A percentile compares a stretch with the other conserved stretches of the same genome.
These are phyloP conservation scores for Shargacucullia verbasci DNA, from an alignment of 2,888 invertebrate genomes.

Conservation along the genomic window DNA sequence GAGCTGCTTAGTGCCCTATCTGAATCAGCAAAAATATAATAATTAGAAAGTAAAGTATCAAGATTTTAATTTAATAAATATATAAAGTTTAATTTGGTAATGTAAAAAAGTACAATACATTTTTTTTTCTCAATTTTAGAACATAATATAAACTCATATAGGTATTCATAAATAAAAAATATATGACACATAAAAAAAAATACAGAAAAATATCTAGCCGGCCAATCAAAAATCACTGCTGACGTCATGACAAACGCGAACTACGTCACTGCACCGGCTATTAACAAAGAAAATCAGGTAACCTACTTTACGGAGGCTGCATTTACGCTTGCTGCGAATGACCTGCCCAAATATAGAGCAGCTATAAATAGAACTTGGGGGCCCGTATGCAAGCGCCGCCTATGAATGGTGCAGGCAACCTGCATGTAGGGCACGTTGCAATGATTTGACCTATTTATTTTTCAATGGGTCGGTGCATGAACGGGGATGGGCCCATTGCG, in stretches of 20 bases:
- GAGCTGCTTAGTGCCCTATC: no score
- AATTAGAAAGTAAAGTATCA: no score
- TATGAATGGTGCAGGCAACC: constrained; percentile 80
- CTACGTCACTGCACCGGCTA: constrained; percentile 80
- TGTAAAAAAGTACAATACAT: no score
- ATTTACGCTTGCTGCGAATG: constrained; percentile 82
- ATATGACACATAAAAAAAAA: constrained; percentile 2
- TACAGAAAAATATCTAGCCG: background rate
- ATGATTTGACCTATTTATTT: constrained; percentile 88
- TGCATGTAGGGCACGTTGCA: constrained; percentile 85
- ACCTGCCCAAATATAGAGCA: constrained; percentile 87
- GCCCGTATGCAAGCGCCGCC: constrained; percentile 72
- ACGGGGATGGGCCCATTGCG: constrained; percentile 83
- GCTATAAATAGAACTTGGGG: constrained; percentile 82
- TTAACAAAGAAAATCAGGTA: constrained; percentile 87
- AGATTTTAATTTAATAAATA: no score
- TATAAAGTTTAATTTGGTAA: no score
- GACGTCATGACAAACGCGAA: constrained; percentile 76
- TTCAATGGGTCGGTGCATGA: constrained; percentile 86
- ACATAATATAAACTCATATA: no score
- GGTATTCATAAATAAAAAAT: no score
- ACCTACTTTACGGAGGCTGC: constrained; percentile 85
- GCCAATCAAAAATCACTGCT: constrained; percentile 52
- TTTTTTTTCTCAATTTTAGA: no score
- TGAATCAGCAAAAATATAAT: no score